Evolutionary conservation across 2,797 vertebrate genomes (phyloP), one percentile per base, ranked within the genome.

Genomic region (Diglossa cyanea): DNA sequence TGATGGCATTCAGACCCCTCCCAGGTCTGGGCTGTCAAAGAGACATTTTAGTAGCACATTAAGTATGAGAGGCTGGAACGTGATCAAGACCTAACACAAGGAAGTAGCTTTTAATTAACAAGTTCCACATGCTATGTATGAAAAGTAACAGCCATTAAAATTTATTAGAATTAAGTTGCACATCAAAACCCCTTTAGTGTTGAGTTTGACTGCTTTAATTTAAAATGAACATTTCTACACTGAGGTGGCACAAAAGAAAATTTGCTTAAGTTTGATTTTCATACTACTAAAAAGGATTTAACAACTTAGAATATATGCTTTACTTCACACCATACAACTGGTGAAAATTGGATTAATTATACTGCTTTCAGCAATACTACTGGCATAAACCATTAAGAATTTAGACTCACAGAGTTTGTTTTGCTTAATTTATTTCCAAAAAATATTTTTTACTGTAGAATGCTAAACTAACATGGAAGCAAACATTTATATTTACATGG

Each of bases 61-160:
- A 93, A 94, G 70, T 84, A 77, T 83, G 82, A 83, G 73, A 86
- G 63, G 82, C 82, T 96, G 93, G 95, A 94, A 93, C 0, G 0
- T 66, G 87, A 96, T 93, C 89, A 95, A 93, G 91, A 94, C 77
- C 91, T 60, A 97, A 87, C 82, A 87, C 53, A 95, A 92, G 95
- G 92, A 96, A 93, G 80, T 93, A 88, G 70, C 55, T 95, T 93
- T 94, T 94, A 93, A 95, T 97, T 95, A 97, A 97, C 71, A 86
- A 93, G 87, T 95, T 96, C 85, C 94, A 97, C 73, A 91, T 96
- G 89, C 80, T 79, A 63, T 3, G 3, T 78, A 94, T 91, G 91
- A 92, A 89, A 95, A 82, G 28, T 77, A 95, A 80, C 44, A 88
- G 30, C 19, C 90, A 62, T 76, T 89, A 68, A 74, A 93, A 88